Base-by-base conservation (phyloP, 2,113 vertebrate species). In the Atrichornis clamosus region DNA sequence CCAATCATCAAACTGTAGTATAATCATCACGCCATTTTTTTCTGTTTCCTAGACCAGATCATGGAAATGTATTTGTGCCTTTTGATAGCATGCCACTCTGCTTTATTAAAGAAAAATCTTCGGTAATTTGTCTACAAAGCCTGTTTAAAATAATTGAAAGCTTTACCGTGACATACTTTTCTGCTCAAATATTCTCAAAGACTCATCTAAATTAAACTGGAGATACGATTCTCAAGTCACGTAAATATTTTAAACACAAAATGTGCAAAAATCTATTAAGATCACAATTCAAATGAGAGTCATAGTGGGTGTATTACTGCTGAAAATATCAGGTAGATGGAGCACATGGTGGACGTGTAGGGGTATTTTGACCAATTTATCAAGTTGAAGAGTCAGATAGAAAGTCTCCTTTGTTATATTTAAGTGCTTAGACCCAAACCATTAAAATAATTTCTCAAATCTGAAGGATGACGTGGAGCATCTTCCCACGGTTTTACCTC, bases 61-160 rank as follows among this genome's bases (percentile, higher is more conserved):
- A 97, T 95, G 97, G 96, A 97, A 84, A 96, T 97, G 84, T 95
- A 97, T 97, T 97, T 98, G 97, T 98, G 98, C 97, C 98, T 98
- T 98, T 98, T 94, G 82, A 97, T 97, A 97, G 95, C 95, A 97
- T 97, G 96, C 84, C 83, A 97, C 60, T 96, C 84, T 95, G 63
- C 87, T 97, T 97, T 96, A 97, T 96, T 95, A 95, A 96, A 96
- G 95, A 64, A 92, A 95, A 95, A 85, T 80, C 63, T 88, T 89
- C 70, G 87, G 69, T 67, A 55, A 95, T 95, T 95, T 94, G 91
- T 81, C 92, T 96, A 93, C 64, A 90, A 95, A 90, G 92, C 78
- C 88, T 93, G 68, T 95, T 96, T 93, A 89, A 95, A 88, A 70
- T 53, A 94, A 73, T 67, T 90, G 41, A 83, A 79, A 91, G 75